A percentile compares a stretch with the other conserved stretches of the same genome.
These are phyloP conservation scores for Dendrocincla fuliginosa DNA, from an alignment of 2,797 vertebrate genomes.

Conservation along the genomic window DNA sequence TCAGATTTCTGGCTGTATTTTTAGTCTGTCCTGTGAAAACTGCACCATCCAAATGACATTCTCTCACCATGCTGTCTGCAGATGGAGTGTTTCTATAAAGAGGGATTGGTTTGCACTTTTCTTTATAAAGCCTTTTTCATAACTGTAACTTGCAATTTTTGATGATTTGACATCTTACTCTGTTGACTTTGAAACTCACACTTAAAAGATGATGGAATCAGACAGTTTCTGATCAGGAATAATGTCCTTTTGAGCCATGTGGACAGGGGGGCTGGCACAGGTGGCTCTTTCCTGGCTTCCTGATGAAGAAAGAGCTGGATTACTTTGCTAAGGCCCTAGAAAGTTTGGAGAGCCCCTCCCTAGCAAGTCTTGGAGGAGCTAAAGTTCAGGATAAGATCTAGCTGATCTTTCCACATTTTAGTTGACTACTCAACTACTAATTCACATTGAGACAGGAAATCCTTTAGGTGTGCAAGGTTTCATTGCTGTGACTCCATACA, in stretches of 20 bases:
- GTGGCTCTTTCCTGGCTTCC: slow-evolving; percentile 77
- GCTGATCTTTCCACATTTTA: not conserved
- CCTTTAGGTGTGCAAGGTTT: not conserved
- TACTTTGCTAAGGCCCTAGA: slow-evolving; percentile 90
- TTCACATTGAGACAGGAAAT: not conserved
- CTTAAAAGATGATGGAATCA: not conserved
- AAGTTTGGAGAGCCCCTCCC: slow-evolving; percentile 84
- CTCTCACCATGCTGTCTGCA: not conserved
- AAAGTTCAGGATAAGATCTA: not conserved
- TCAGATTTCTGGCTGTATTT: not conserved
- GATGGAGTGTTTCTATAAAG: not conserved
- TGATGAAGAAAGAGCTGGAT: slow-evolving; percentile 91
- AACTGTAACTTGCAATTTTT: not conserved
- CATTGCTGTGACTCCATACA: accelerated
- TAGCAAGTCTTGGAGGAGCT: slow-evolving; percentile 86
- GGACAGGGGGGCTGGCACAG: not conserved
- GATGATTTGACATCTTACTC: not conserved
- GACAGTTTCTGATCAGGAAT: not conserved
- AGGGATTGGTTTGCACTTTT: not conserved
- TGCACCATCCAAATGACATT: not conserved
- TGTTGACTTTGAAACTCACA: not conserved
- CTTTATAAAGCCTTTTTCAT: not conserved
- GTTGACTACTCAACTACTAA: not conserved
- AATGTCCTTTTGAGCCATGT: not conserved
- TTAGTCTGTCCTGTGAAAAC: not conserved